Percentiles rank a stretch among this genome's conserved stretches.
Evolutionary conservation across 1,140 invertebrate species (phyloP).

Genomic region (Lordiphosa clarofinis): DNA sequence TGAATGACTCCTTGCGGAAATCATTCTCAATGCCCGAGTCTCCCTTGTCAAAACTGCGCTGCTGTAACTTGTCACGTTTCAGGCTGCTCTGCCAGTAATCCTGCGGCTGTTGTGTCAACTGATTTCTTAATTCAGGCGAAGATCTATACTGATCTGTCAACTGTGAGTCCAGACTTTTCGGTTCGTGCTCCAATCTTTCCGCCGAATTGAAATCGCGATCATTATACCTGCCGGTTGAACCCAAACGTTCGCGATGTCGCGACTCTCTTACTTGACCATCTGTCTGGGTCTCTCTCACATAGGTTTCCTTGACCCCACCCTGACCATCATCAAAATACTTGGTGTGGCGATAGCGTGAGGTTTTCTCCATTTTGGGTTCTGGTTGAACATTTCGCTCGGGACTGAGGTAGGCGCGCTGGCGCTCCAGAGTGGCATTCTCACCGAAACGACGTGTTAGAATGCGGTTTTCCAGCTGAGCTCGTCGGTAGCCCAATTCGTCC

Average conservation of each 20-base stretch:
- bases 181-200: slow-evolving; percentile 81
- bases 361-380: slow-evolving; percentile 58
- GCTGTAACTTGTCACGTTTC: slow-evolving; percentile 74
- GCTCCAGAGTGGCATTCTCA: slow-evolving; percentile 54
- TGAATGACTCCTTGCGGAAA: slow-evolving; percentile 85
- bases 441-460: slow-evolving; percentile 77
- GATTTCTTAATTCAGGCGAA: slow-evolving; percentile 80
- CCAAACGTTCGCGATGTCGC: slow-evolving; percentile 79
- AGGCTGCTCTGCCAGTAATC: slow-evolving; percentile 77
- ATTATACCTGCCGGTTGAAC: slow-evolving; percentile 53
- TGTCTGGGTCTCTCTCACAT: slow-evolving; percentile 81
- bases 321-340: slow-evolving; percentile 79
- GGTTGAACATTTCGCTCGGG: slow-evolving; percentile 21
- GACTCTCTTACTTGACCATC: slow-evolving; percentile 83
- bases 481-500: slow-evolving; percentile 84
- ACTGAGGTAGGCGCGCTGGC: slow-evolving; percentile 25
- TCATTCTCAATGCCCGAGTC: slow-evolving; percentile 90
- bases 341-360: slow-evolving; percentile 69
- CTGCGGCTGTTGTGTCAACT: slow-evolving; percentile 64
- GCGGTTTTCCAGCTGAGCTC: slow-evolving; percentile 87
- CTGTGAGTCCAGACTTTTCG: slow-evolving; percentile 84
- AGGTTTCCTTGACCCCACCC: slow-evolving; percentile 81
- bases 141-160: slow-evolving; percentile 80
- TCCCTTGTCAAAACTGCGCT: slow-evolving; percentile 80
- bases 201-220: slow-evolving; percentile 64